Evolutionary conservation across 2,888 invertebrate species (phyloP), one percentile per base, ranked within the genome.

Genomic region (Aleiodes leptofemur): DNA sequence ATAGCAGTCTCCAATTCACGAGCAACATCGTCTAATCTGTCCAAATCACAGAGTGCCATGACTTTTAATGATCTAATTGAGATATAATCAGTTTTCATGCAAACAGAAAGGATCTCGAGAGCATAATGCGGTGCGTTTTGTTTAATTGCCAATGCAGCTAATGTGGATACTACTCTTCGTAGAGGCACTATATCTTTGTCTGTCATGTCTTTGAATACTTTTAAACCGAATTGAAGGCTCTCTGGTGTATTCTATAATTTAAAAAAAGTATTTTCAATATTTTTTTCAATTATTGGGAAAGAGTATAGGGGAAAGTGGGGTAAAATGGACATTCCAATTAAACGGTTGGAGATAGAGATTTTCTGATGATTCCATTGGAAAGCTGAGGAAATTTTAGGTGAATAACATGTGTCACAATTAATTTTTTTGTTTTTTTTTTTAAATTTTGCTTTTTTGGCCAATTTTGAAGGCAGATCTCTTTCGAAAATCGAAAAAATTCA

Each of bases 41-140:
- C 92, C 80, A 95, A 83, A 3, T 92, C 90, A 11, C 92, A 90
- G 59, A 94, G 90, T 5, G 92, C 92, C n/a, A 91, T 90, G 82
- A 94, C 92, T 90, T 93, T 95, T 9, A 95, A 88, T 90, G 94
- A 94, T 81, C 94, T 91, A 9, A 94, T 86, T 4, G 94, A 94
- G 5, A 95, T 92, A 83, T 95, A 94, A 81, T 92, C 92, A 72
- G 91, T 91, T 78, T 91, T 92, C 80, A 89, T 86, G 1, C 89
- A 90, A 3, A 90, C 85, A 4, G 92, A 90, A 69, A 94, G 84
- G 64, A 95, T 91, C 90, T 96, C 95, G 38, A 95, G 79, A 0
- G 95, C 94, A 57, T 93, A 86, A 29, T 93, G 92, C 14, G 95
- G 93, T 34, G 92, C 90, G 16, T 93, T 92, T 86, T 95, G 94